Conservation (phyloP, 2,113 vertebrate species). For the Daboia siamensis region DNA sequence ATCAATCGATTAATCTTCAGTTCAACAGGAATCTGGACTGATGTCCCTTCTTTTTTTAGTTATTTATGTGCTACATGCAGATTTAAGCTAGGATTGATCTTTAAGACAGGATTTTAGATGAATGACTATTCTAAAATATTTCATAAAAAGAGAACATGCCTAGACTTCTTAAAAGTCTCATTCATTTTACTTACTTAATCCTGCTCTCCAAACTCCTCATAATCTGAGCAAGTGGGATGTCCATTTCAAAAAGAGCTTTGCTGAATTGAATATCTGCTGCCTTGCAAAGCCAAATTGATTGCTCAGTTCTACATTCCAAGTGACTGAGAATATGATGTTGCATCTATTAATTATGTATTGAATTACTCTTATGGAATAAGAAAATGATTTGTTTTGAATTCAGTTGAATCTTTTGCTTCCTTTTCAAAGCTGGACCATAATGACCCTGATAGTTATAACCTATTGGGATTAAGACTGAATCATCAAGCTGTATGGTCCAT, state of each 20-base stretch:
- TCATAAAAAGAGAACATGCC: background rate
- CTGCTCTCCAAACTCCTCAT: background rate
- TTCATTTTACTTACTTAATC: background rate
- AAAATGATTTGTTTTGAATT: conserved; percentile 58
- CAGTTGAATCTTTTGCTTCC: conserved; percentile 35
- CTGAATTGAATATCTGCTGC: conserved; percentile 30
- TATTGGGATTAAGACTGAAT: background rate
- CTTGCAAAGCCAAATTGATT: conserved; percentile 49
- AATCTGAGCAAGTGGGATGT: conserved; percentile 6
- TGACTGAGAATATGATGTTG: conserved; percentile 50
- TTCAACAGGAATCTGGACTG: background rate
- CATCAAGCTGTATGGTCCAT: background rate
- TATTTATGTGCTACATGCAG: background rate
- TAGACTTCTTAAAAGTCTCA: background rate
- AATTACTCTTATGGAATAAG: conserved; percentile 67
- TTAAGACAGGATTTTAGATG: background rate
- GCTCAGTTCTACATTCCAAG: conserved; percentile 62
- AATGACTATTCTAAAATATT: background rate
- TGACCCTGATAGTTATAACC: background rate
- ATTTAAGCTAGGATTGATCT: background rate
- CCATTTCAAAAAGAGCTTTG: background rate
- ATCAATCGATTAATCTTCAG: background rate
- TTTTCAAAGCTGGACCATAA: background rate
- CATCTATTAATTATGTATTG: conserved; percentile 69
- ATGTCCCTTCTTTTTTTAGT: background rate